Conservation (phyloP, 2,113 vertebrate genomes). For the Zapornia atra region DNA sequence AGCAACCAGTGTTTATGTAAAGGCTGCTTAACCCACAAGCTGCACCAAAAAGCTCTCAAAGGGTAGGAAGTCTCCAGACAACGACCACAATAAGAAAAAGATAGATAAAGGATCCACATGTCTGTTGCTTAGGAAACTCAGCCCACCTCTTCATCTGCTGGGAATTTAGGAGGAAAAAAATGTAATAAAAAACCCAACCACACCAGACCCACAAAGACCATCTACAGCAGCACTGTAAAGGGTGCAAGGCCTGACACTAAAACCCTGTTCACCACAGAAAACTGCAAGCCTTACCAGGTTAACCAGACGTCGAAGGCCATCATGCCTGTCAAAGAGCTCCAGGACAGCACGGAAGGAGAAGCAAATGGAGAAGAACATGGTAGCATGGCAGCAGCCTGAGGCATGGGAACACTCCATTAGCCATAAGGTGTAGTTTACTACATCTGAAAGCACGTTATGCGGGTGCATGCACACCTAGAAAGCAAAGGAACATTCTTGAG, state of each 20-base stretch:
- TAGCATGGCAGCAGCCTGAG: conserved; percentile 98
- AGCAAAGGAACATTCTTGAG: conserved; percentile 24
- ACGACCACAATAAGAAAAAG: not conserved
- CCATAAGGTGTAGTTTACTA: conserved; percentile 97
- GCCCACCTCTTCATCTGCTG: not conserved
- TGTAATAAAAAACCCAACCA: not conserved
- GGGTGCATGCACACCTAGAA: conserved; percentile 95
- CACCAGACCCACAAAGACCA: not conserved
- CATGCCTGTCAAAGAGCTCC: conserved; percentile 96
- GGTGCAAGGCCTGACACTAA: not conserved
- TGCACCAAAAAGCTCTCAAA: not conserved
- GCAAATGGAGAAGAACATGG: conserved; percentile 99
- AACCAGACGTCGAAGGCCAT: conserved; percentile 93
- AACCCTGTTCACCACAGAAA: not conserved
- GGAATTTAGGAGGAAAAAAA: not conserved
- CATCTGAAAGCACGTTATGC: conserved; percentile 90
- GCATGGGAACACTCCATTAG: conserved; percentile 98
- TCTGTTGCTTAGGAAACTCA: not conserved
- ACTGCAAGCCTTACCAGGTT: conserved; percentile 84
- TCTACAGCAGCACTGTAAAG: not conserved
- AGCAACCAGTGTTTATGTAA: not conserved
- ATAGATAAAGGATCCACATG: not conserved
- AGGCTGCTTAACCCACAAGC: not conserved
- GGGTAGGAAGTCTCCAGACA: not conserved
- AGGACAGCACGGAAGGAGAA: conserved; percentile 97